These are phyloP conservation scores for Trachops cirrhosus DNA, from an alignment of 2,797 vertebrate genomes.

Conservation along the genomic window DNA sequence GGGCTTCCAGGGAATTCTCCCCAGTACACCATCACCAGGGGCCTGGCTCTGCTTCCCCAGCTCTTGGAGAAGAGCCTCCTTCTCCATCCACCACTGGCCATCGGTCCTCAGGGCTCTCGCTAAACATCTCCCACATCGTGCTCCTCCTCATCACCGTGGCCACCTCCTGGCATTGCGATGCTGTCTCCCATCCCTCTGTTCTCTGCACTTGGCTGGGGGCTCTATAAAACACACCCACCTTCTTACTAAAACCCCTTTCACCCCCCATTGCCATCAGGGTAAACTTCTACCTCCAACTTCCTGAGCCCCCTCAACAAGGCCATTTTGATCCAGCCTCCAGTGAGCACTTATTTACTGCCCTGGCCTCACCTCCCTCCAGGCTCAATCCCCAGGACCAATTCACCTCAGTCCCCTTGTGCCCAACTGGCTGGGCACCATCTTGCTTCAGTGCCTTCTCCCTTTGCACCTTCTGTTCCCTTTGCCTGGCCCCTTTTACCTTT, in stretches of 20 bases:
- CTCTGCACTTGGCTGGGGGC: neutral
- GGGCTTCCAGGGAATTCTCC: no score
- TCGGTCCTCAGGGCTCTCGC: no score
- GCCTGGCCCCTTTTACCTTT: neutral
- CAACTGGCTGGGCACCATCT: neutral
- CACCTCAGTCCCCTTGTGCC: neutral
- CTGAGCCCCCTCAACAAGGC: neutral
- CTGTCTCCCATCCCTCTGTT: accelerated
- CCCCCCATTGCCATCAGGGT: neutral
- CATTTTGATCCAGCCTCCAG: neutral
- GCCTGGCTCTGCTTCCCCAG: neutral
- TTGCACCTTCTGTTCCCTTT: neutral
- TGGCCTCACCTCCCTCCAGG: neutral
- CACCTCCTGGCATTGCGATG: neutral
- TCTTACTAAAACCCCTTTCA: neutral
- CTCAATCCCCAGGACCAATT: neutral
- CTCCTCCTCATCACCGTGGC: neutral
- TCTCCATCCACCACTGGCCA: neutral
- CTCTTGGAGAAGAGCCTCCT: neutral
- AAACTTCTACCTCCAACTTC: neutral
- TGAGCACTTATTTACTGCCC: neutral
- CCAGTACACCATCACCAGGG: neutral
- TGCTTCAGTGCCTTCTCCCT: neutral
- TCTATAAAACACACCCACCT: neutral
- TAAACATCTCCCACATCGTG: neutral